Evolutionary conservation across 2,888 invertebrate species (phyloP).

Genomic region (Sinhomidia bicolor): DNA sequence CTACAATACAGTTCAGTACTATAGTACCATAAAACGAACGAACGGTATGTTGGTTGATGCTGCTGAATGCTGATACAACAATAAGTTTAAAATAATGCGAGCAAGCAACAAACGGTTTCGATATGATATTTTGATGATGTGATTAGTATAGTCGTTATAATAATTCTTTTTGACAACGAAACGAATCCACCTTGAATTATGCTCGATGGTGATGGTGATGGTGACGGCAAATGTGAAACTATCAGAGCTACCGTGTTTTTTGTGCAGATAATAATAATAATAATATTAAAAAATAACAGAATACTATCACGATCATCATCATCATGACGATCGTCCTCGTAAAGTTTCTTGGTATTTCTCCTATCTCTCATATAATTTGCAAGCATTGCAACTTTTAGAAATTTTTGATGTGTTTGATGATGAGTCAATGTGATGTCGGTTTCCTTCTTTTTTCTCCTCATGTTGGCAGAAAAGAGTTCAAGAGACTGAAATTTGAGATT

Average conservation of each 20-base stretch:
- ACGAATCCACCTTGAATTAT: slow-evolving; percentile 42
- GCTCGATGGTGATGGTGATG: neutral
- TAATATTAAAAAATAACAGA: slow-evolving; percentile 24
- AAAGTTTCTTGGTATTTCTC: neutral
- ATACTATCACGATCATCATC: slow-evolving; percentile 3
- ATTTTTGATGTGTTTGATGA: slow-evolving; percentile 10
- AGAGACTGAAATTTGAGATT: slow-evolving; percentile 60
- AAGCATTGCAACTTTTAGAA: slow-evolving; percentile 42
- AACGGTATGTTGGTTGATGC: too few relatives aligned
- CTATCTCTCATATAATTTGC: neutral
- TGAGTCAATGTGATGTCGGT: slow-evolving; percentile 41
- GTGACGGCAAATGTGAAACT: slow-evolving; percentile 26
- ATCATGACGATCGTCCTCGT: neutral
- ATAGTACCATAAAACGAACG: neutral
- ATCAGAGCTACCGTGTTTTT: slow-evolving; percentile 7
- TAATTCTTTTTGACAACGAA: slow-evolving; percentile 37
- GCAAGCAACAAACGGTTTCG: neutral
- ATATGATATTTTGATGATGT: slow-evolving; percentile 15
- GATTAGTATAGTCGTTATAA: slow-evolving; percentile 41
- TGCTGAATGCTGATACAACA: too few relatives aligned
- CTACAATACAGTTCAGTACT: neutral
- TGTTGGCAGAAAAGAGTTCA: slow-evolving; percentile 52
- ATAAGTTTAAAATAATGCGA: neutral
- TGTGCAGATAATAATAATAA: neutral
- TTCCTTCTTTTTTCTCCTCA: slow-evolving; percentile 10